Conservation (phyloP, 2,797 vertebrate species). For the Stomatorhinus walkeri region DNA sequence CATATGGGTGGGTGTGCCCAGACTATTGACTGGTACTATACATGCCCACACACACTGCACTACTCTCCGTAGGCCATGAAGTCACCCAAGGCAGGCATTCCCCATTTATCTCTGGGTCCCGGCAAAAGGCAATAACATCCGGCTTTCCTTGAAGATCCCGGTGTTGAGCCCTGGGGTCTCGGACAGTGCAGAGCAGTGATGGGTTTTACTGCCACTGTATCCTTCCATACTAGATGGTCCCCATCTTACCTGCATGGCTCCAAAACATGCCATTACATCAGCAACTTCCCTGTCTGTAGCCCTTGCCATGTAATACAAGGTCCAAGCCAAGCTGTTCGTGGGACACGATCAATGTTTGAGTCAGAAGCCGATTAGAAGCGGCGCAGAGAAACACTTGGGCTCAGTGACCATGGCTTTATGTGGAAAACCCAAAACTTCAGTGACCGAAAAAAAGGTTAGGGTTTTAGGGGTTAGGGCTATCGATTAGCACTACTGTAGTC, state of each 20-base stretch:
- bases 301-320: not conserved
- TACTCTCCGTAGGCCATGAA: not conserved
- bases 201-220: not conserved
- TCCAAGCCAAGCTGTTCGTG: not conserved
- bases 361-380: not conserved
- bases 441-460: not conserved
- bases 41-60: not conserved
- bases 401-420: not conserved
- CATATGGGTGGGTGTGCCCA: not conserved
- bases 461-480: too few species aligned
- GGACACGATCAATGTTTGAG: not conserved
- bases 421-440: not conserved
- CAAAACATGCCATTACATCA: not conserved
- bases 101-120: not conserved
- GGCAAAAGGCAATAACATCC: not conserved
- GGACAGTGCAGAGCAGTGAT: not conserved
- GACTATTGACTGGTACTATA: not conserved
- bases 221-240: not conserved
- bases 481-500: too few species aligned
- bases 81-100: not conserved
- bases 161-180: not conserved
- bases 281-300: not conserved
- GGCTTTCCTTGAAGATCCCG: not conserved
- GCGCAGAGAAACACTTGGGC: not conserved
- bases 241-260: not conserved